Evolutionary conservation across 1,140 invertebrate genomes (phyloP), one percentile per base, ranked within the genome.

Genomic region (Aphaenogaster rudis): DNA sequence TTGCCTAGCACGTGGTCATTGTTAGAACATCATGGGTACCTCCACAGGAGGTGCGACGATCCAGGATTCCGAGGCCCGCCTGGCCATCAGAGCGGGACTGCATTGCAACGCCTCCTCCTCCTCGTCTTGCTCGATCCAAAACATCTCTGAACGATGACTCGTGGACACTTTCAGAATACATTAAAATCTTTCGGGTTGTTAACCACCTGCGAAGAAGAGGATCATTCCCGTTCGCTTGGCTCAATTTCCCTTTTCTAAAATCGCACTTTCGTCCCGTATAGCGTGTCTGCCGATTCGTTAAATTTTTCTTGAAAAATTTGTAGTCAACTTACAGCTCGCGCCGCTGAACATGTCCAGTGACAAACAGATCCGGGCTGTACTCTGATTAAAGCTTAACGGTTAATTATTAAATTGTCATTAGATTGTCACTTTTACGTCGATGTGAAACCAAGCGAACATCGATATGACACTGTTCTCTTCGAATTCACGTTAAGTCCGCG

Each of bases 21-120:
- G 52, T 82, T 9, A 28, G 28, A 54, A 33, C 3, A 28, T n/a
- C 13, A 59, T 9, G 54, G 90, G 72, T 97, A 98, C 97, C 97
- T 98, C 97, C 63, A 97, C 96, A 50, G 97, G 97, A 92, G 97
- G 97, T 69, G 97, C 97, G 86, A 97, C 97, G 79, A 98, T 98
- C 98, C 98, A 98, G 92, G 97, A 98, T 92, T 98, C 98, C 17
- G 97, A 98, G 39, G 98, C 98, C 74, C 98, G 96, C 61, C 98
- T 96, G 61, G 98, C 97, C 96, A 98, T 96, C 61, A 98, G 96
- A 57, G 98, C 98, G 61, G 98, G 98, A 88, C 97, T 98, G 95
- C 97, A 98, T 96, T 98, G 96, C 88, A 98, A 96, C 90, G 98
- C 97, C 94, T 98, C 97, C 90, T 98, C 98, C 93, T 98, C 98